Percentiles rank a stretch among this genome's conserved stretches.
These are phyloP conservation scores for Entomobrya proxima DNA, from an alignment of 2,888 invertebrate genomes.

Conservation along the genomic window DNA sequence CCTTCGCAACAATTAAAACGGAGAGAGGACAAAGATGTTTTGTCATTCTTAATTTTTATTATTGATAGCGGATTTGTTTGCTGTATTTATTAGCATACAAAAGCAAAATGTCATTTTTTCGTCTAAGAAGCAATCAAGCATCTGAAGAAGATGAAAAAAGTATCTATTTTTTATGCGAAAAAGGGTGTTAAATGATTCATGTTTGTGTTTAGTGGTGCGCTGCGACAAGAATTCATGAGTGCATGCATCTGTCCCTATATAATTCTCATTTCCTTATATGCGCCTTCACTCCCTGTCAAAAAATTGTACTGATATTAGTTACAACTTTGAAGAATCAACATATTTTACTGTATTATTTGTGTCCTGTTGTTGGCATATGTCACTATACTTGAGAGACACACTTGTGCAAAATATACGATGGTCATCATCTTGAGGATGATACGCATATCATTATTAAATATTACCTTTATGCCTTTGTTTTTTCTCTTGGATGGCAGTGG, in stretches of 20 bases:
- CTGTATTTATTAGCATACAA: background rate
- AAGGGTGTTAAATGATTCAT: slow-evolving; percentile 66
- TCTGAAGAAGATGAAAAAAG: background rate
- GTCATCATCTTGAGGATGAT: background rate
- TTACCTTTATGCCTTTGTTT: background rate
- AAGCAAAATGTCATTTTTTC: background rate
- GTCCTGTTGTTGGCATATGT: background rate
- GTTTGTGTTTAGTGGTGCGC: slow-evolving; percentile 55
- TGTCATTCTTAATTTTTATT: background rate
- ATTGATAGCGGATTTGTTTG: background rate
- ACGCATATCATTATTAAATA: background rate
- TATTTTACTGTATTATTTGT: too few species aligned
- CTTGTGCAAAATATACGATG: too few species aligned
- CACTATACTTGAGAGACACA: background rate
- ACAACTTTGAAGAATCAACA: too few species aligned
- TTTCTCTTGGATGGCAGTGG: background rate
- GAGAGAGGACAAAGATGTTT: slow-evolving; percentile 9
- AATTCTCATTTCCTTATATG: background rate
- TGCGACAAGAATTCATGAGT: slow-evolving; percentile 16
- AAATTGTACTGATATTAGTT: background rate
- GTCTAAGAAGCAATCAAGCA: slow-evolving; percentile 8
- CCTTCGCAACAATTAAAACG: slow-evolving; percentile 1
- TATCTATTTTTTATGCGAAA: slow-evolving; percentile 23
- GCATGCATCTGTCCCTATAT: background rate
- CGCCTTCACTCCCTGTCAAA: background rate